phyloP scores from a whole-genome alignment of 2,113 vertebrate genomes.

The Anhinga rufa region DNA sequence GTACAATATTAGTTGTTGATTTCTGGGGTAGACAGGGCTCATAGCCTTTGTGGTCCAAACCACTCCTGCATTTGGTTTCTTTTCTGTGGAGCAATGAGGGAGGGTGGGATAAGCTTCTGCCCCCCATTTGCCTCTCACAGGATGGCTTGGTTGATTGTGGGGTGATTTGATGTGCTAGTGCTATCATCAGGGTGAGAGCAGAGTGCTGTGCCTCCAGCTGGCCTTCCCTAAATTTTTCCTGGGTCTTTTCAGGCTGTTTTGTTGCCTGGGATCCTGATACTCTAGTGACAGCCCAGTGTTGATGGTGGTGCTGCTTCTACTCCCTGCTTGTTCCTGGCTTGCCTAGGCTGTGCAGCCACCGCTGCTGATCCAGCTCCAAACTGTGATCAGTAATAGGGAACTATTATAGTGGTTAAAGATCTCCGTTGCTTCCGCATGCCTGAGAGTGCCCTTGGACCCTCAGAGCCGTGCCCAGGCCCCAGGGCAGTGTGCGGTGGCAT shows the following conservation, averaged over 20 bases:
- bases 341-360: not conserved
- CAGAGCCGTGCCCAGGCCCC: not conserved
- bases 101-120: not conserved
- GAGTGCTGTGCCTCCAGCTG: not conserved
- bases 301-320: not conserved
- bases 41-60: not conserved
- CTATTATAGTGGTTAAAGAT: not conserved
- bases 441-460: not conserved
- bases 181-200: not conserved
- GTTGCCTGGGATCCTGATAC: not conserved
- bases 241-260: not conserved
- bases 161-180: not conserved
- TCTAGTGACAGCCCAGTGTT: not conserved
- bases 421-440: fast-evolving
- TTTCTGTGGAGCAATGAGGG: not conserved
- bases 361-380: not conserved
- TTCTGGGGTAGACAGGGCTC: not conserved
- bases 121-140: fast-evolving
- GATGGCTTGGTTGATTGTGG: not conserved
- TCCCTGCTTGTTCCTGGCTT: not conserved
- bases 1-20: not conserved
- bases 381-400: not conserved
- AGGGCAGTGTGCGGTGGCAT: not conserved
- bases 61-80: not conserved
- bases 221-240: not conserved